Conservation (phyloP, 1,140 invertebrate species). For the Drosophila tsacasi region DNA sequence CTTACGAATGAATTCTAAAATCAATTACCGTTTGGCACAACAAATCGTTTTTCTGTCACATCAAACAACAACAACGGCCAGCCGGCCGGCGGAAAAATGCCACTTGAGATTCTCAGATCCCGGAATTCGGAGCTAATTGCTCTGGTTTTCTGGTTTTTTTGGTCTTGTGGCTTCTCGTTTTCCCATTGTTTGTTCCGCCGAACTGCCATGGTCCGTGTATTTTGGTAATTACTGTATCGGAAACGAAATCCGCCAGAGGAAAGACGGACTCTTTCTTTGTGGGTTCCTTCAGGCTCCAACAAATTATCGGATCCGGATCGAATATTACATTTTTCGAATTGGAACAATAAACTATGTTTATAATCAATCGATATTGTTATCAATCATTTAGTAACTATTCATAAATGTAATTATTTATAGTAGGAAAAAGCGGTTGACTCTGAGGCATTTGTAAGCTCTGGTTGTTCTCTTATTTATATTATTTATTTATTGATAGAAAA, state of each 20-base stretch:
- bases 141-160: constrained; percentile 25
- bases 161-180: not conserved
- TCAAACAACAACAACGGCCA: constrained; percentile 57
- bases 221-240: constrained; percentile 48
- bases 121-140: constrained; percentile 47
- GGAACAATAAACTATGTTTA: not conserved
- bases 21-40: constrained; percentile 83
- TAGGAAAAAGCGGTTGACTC: no score
- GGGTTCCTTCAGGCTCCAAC: constrained; percentile 3
- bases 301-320: constrained; percentile 4
- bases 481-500: not conserved
- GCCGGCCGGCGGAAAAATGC: constrained; percentile 32
- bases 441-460: not conserved
- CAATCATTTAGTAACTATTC: not conserved
- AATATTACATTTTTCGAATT: no score
- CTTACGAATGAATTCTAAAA: constrained; percentile 81
- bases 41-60: constrained; percentile 81
- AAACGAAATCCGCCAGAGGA: constrained; percentile 9
- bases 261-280: not conserved
- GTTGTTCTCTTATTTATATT: not conserved
- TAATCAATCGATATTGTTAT: not conserved
- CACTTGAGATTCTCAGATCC: constrained; percentile 41
- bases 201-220: constrained; percentile 32
- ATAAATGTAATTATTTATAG: not conserved
- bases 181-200: constrained; percentile 3